A percentile compares a stretch with the other conserved stretches of the same genome.
These are phyloP conservation scores for Cygnus buccinator DNA, from an alignment of 2,113 vertebrate genomes.

Conservation along the genomic window DNA sequence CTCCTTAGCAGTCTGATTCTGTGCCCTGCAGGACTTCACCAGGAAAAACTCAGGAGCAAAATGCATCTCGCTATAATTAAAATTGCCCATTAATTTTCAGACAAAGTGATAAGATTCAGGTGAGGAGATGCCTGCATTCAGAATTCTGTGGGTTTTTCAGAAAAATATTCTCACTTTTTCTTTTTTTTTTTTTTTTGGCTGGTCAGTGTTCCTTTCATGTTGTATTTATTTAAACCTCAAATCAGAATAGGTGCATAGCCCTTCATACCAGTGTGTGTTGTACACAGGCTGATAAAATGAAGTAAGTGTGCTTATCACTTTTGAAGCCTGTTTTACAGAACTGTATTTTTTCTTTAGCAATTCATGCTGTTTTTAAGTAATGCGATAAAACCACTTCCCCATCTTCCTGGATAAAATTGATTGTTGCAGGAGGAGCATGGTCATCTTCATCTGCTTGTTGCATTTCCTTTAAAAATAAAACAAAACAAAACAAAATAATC, in stretches of 20 bases:
- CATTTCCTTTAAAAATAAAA: not conserved
- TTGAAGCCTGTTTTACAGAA: slow-evolving; percentile 45
- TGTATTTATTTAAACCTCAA: slow-evolving; percentile 46
- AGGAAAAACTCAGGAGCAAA: not conserved
- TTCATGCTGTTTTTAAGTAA: slow-evolving; percentile 65
- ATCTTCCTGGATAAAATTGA: slow-evolving; percentile 36
- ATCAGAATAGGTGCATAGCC: not conserved
- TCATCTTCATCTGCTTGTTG: not conserved
- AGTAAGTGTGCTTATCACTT: slow-evolving; percentile 48
- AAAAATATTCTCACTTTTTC: not conserved
- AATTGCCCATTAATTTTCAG: not conserved
- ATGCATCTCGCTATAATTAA: slow-evolving; percentile 19
- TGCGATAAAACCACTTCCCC: slow-evolving; percentile 41
- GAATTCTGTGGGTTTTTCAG: not conserved
- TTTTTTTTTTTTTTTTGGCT: not conserved
- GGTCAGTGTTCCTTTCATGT: not conserved
- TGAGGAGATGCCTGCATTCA: not conserved
- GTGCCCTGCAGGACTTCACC: not conserved
- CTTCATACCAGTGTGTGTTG: not conserved
- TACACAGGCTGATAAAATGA: slow-evolving; percentile 54
- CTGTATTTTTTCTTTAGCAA: slow-evolving; percentile 23
- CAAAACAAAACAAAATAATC: not conserved
- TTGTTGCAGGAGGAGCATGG: slow-evolving; percentile 31
- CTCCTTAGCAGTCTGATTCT: not conserved
- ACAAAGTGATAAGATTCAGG: not conserved